phyloP scores from a whole-genome alignment of 2,888 invertebrate genomes.

The Crioceris asparagi region DNA sequence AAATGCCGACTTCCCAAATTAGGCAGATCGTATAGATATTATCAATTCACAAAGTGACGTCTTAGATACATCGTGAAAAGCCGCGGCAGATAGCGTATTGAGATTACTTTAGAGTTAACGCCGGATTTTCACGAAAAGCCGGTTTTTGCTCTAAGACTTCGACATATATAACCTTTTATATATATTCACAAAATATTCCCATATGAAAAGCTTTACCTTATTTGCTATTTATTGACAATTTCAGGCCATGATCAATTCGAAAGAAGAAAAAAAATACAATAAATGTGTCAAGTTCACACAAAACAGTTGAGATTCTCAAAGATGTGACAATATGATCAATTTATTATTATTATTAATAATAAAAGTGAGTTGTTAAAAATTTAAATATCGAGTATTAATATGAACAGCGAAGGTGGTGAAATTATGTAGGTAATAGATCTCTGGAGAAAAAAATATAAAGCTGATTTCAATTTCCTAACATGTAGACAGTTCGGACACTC shows the following conservation, averaged over 20 bases:
- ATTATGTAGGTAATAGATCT: slow-evolving; percentile 16
- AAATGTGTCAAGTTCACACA: background rate
- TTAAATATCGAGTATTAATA: slow-evolving; percentile 13
- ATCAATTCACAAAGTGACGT: too few relatives aligned
- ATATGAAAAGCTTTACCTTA: slow-evolving; percentile 4
- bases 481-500: slow-evolving; percentile 20
- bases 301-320: background rate
- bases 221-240: slow-evolving; percentile 9
- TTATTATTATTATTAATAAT: background rate
- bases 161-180: too few relatives aligned
- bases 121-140: too few relatives aligned
- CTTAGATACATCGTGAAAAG: too few relatives aligned
- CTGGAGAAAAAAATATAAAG: slow-evolving; percentile 15
- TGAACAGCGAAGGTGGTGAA: slow-evolving; percentile 35
- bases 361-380: slow-evolving; percentile 2
- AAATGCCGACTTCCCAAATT: too few relatives aligned
- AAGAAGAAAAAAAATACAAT: background rate
- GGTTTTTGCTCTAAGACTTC: too few relatives aligned
- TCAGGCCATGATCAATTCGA: slow-evolving; percentile 6
- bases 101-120: too few relatives aligned
- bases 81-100: too few relatives aligned
- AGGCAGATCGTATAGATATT: too few relatives aligned
- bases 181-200: too few relatives aligned
- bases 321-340: background rate
- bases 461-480: slow-evolving; percentile 14